Base-by-base conservation (phyloP, 2,113 vertebrate genomes). In the Amphiprion ocellaris region DNA sequence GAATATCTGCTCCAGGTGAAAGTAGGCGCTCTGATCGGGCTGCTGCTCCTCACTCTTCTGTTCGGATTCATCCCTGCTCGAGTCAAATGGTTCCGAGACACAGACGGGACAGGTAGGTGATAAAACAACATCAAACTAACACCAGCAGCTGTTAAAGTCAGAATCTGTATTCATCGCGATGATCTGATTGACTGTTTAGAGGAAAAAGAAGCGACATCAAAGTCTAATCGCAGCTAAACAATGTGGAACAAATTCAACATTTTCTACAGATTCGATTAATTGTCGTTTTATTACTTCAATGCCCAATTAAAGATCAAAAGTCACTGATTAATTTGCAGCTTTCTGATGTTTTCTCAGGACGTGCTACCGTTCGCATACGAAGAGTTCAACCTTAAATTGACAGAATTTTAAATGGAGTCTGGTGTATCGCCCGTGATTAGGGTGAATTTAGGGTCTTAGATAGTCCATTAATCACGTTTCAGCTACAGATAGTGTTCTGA, bases 51-150 rank as follows among this genome's bases (percentile, higher is more conserved):
- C 28, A 96, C 96, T 0, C 84, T 96, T 0, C 19, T 96, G 10
- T 94, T 92, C 33, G 95, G 95, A 11, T 91, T 95, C 5, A 92
- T 96, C 5, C 96, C 95, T 1, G 94, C 92, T 47, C 86, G 89
- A 1, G 65, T 96, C 28, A 88, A 74, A 47, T 95, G 93, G 90
- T 94, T 95, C 84, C 89, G 91, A n/a, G 73, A 88, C 19, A 86
- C 89, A 0, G 87, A 89, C 54, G 93, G 93, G 19, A 92, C 93
- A 90, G 95, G 94, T 95, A 55, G n/a, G 91, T 61, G 2, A 39
- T 28, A 30, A 15, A 5, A 10, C 46, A 39, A 10, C 39, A 37
- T 10, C 4, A 17, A 26, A 44, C 26, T 11, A 9, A 19, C 11
- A n/a, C 11, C 19, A 54, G 3, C 4, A 23, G 16, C 1, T 65